phyloP scores from a whole-genome alignment of 2,888 invertebrate species.

The Cheilosia soror region DNA sequence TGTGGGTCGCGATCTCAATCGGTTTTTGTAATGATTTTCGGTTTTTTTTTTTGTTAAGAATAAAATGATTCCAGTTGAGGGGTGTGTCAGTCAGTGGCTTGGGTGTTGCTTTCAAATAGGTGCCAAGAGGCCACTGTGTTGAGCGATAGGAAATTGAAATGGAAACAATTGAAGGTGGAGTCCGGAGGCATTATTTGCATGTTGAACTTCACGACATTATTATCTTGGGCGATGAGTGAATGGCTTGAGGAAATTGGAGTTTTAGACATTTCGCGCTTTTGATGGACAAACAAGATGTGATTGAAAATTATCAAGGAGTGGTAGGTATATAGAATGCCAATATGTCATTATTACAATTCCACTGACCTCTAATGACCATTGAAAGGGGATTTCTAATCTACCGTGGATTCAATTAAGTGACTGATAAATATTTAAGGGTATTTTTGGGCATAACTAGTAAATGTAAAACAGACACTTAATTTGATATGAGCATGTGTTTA shows the following conservation, averaged over 20 bases:
- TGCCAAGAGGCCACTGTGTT: constrained; percentile 42
- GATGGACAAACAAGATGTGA: neutral
- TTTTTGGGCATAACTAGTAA: too few species aligned
- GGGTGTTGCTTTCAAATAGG: constrained; percentile 44
- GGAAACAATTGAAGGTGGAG: constrained; percentile 51
- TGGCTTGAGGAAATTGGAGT: neutral
- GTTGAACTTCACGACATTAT: constrained; percentile 65
- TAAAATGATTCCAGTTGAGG: constrained; percentile 20
- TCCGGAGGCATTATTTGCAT: constrained; percentile 47
- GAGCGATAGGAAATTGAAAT: constrained; percentile 42
- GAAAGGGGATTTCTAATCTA: too few species aligned
- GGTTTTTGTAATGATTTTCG: constrained; percentile 10
- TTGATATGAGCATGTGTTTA: neutral
- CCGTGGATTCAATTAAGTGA: too few species aligned
- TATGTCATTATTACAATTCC: too few species aligned
- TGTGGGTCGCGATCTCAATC: constrained; percentile 65
- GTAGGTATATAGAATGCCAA: neutral
- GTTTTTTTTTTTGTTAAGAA: neutral
- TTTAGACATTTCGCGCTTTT: neutral
- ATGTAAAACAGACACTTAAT: too few species aligned
- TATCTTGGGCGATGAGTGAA: neutral
- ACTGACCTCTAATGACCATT: too few species aligned
- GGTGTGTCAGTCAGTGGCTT: constrained; percentile 52
- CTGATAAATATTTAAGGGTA: too few species aligned
- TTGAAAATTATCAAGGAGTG: neutral